Base-by-base conservation (phyloP, 2,113 vertebrate species). In the Diadophis punctatus region DNA sequence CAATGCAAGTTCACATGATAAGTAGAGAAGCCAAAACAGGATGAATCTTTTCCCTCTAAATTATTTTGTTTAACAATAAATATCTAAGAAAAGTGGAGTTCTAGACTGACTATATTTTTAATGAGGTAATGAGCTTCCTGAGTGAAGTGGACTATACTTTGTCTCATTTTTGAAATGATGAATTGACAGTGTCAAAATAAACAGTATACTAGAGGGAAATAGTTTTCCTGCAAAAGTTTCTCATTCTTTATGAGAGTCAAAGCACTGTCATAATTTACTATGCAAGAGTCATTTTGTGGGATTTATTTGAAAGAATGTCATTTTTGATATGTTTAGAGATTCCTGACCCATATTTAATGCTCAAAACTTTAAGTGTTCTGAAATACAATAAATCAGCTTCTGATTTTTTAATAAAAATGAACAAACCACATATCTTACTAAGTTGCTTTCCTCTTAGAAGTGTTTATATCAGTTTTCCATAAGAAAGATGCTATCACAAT, bases 201-300 rank as follows among this genome's bases (percentile, higher is more conserved):
- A 93, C 93, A 93, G 4, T 97, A 95, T 95, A 93, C 84, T 92
- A 86, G 94, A 93, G 93, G 96, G 96, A 97, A 97, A 97, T 97
- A 97, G 97, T 98, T 97, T 92, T 95, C 94, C 94, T 93, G n/a
- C 95, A 94, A 96, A 97, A 96, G 94, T 96, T 98, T 97, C 96
- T 96, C 93, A 92, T 96, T 96, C 96, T 97, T 97, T 97, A 96
- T 96, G 96, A 95, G 96, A 96, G 94, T 92, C 92, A 80, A 94
- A 93, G 94, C 93, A 94, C 95, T 96, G 93, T 95, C 95, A 94
- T 39, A 96, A 93, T 0, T 96, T 96, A 93, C 94, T 93, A 94
- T 95, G 39, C 92, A 93, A 94, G 92, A 92, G 91, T 92, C 89
- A 89, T 96, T 96, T 96, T 89, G 16, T 92, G 39, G 96, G 93